phyloP scores from a whole-genome alignment of 2,797 vertebrate species.

The Lithobates sylvaticus region DNA sequence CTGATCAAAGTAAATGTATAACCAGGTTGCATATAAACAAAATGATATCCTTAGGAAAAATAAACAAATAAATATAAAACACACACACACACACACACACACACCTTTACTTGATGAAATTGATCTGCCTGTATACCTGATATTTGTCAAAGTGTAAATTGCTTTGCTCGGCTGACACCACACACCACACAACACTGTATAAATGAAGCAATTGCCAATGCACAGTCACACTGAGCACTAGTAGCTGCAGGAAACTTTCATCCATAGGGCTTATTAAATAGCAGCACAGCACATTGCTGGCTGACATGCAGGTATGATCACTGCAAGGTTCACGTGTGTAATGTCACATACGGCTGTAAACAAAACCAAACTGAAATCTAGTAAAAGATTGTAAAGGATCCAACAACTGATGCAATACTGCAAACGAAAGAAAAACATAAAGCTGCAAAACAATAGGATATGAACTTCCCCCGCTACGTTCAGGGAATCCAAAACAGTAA shows the following conservation, averaged over 20 bases:
- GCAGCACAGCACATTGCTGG: neutral
- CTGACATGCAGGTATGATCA: neutral
- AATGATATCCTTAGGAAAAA: no score
- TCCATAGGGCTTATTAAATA: neutral
- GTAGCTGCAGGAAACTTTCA: neutral
- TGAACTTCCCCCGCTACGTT: neutral
- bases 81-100: no score
- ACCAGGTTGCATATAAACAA: no score
- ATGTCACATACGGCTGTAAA: neutral
- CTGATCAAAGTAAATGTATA: no score
- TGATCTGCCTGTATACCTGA: neutral
- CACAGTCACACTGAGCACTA: neutral
- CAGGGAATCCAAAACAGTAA: slow-evolving; percentile 6
- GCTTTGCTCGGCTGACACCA: neutral
- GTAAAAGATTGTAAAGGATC: neutral
- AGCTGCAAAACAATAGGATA: slow-evolving; percentile 5
- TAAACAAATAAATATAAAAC: no score
- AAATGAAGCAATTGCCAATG: neutral
- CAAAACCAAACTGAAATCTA: neutral
- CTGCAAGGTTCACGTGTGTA: neutral
- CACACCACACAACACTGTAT: neutral
- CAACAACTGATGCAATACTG: neutral
- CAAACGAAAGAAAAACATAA: neutral
- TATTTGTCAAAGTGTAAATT: neutral
- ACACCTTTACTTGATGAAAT: neutral